phyloP scores from a whole-genome alignment of 1,140 invertebrate genomes.

The Drosophila arizonae region DNA sequence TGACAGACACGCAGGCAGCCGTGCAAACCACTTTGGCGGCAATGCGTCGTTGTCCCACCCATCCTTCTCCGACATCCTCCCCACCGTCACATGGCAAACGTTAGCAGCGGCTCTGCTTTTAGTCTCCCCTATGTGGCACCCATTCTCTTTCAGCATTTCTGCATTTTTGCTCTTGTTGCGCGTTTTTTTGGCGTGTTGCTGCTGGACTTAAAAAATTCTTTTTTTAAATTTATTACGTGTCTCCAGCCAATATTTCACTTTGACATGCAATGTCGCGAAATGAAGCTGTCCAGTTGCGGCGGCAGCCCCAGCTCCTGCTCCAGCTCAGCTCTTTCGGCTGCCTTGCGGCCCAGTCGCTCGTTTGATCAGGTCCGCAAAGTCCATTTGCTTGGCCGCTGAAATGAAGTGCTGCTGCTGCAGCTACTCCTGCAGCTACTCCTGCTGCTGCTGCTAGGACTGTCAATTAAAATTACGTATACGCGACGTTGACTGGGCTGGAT shows the following conservation, averaged over 20 bases:
- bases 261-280: constrained; percentile 82
- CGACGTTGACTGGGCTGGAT: constrained; percentile 3
- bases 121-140: constrained; percentile 21
- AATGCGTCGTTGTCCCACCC: constrained; percentile 47
- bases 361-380: constrained; percentile 46
- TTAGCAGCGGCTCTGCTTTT: constrained; percentile 25
- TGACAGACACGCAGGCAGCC: constrained; percentile 78
- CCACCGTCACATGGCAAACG: background rate
- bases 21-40: constrained; percentile 79
- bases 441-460: constrained; percentile 56
- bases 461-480: constrained; percentile 72
- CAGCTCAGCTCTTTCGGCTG: background rate
- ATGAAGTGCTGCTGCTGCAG: constrained; percentile 52
- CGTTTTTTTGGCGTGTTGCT: constrained; percentile 14
- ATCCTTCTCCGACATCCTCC: background rate
- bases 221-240: constrained; percentile 82
- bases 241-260: constrained; percentile 83
- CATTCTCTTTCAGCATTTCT: constrained; percentile 35
- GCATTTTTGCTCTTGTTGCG: constrained; percentile 6
- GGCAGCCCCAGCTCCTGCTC: constrained; percentile 3
- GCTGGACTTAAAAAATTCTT: constrained; percentile 76
- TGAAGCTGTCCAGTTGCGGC: constrained; percentile 79
- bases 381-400: constrained; percentile 57
- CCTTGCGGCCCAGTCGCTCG: background rate
- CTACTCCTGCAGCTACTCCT: constrained; percentile 9